phyloP scores from a whole-genome alignment of 2,888 invertebrate species.

The Trichopria drosophilae region DNA sequence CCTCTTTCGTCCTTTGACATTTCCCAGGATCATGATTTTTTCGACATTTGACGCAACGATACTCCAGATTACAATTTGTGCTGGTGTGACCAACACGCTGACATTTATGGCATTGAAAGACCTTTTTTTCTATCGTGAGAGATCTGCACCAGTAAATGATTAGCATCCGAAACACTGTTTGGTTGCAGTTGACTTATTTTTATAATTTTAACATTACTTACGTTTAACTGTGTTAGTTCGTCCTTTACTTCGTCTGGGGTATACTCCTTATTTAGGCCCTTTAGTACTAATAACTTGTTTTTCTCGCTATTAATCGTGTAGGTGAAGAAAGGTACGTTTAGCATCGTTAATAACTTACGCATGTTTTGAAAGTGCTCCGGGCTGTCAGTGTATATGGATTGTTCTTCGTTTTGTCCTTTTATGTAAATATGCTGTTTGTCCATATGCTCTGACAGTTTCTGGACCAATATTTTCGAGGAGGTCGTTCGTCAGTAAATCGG shows the following conservation, averaged over 20 bases:
- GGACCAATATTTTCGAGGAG: no score
- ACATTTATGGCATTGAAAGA: constrained; percentile 6
- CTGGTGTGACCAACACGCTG: constrained; percentile 6
- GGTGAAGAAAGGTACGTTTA: no score
- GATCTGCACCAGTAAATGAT: constrained; percentile 15
- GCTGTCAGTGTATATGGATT: no score
- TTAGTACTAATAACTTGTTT: constrained; percentile 17
- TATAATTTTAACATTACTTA: constrained; percentile 13
- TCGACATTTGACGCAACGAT: constrained; percentile 7
- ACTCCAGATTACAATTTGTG: not conserved
- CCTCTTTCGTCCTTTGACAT: not conserved
- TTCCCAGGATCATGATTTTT: not conserved
- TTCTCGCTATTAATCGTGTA: constrained; percentile 12
- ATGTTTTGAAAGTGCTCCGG: no score
- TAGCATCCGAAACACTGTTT: not conserved
- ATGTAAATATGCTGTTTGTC: no score
- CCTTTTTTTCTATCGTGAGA: constrained; percentile 4
- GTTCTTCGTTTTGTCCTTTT: no score
- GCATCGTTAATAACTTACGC: no score
- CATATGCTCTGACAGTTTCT: no score
- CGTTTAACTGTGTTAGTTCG: not conserved
- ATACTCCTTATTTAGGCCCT: constrained; percentile 15
- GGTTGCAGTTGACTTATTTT: no score
- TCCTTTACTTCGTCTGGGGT: constrained; percentile 13
- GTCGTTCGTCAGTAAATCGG: no score